Base-by-base conservation (phyloP, 2,113 vertebrate species). In the Taurulus bubalis region DNA sequence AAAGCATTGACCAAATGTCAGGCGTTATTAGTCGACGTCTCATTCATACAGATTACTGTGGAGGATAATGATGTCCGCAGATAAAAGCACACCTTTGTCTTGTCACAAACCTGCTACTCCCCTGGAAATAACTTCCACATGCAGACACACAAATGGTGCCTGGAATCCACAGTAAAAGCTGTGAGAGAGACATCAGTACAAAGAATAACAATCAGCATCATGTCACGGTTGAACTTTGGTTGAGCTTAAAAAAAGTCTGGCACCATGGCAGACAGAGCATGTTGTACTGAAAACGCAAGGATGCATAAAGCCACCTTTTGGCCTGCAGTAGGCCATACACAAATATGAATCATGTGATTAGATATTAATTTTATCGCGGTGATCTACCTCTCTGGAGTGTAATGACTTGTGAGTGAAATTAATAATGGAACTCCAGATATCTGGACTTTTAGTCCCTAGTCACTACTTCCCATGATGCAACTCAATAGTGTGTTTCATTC, bases 1-100 rank as follows among this genome's bases (percentile, higher is more conserved):
- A 75, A 86, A 84, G 72, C 85, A 92, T 83, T 81, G 87, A 89
- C 82, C 86, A 90, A 85, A 92, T 80, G 89, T 92, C 88, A 86
- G 71, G 64, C 72, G 80, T 84, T 87, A 85, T 91, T 90, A 92
- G 71, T 71, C 15, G 26, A 84, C n/a, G 26, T 49, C 84, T 88
- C 81, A 80, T 91, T 91, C 83, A 87, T 63, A 83, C 38, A 83
- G 82, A 90, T 86, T 67, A 68, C 79, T 55, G 71, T 64, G 34
- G 30, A 75, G 80, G 65, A 65, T 84, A 87, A 79, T 65, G 87
- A 85, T 80, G 80, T 60, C 59, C 16, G 9, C 60, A 66, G 83
- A 76, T 85, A 78, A 90, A 90, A 69, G 58, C 16, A 12, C 71
- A 77, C 74, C 42, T 68, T 82, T 82, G 63, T 83, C 72, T 80